Evolutionary conservation across 2,797 vertebrate species (phyloP), one percentile per base, ranked within the genome.

Genomic region (Chelidonichthys spinosus): DNA sequence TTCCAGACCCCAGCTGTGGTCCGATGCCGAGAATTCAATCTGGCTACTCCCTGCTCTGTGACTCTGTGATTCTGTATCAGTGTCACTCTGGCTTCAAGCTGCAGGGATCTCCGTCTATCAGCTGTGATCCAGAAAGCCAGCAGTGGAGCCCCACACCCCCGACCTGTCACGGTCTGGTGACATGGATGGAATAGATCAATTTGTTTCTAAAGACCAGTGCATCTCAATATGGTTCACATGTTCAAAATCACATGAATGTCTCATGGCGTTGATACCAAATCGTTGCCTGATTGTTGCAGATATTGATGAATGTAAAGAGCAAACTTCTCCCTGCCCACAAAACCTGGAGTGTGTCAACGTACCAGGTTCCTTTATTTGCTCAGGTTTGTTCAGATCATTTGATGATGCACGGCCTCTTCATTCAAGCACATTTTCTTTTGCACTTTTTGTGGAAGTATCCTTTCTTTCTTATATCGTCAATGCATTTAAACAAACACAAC

Each of bases 21-120:
- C 74, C 78, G 1, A 87, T 95, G 64, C 94, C 94, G 60, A 92
- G 90, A 53, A 79, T 95, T 50, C 81, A 85, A 17, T 87, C 79
- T 0, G 93, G 95, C 58, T 94, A 92, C 90, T 95, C 90, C 1
- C 64, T 94, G 80, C 89, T 94, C 17, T 96, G 95, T 62, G 82
- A 89, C 81, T 81, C 89, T 6, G 62, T 66, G 33, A 75, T 95
- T 73, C 74, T 95, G 25, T 96, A 94, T 80, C 82, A 94, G 85
- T 95, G 95, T 89, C 92, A 86, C 11, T 13, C 87, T 55, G 95
- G 95, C 36, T 95, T 93, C 67, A 74, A 72, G 50, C 90, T 95
- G 9, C 74, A 90, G 44, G 95, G 95, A 10, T 79, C 93, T n/a
- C 69, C 92, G 10, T 91, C 92, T 0, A 39, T 95, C 84, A 92